phyloP scores from a whole-genome alignment of 2,113 vertebrate species.

The Macrotis lagotis region DNA sequence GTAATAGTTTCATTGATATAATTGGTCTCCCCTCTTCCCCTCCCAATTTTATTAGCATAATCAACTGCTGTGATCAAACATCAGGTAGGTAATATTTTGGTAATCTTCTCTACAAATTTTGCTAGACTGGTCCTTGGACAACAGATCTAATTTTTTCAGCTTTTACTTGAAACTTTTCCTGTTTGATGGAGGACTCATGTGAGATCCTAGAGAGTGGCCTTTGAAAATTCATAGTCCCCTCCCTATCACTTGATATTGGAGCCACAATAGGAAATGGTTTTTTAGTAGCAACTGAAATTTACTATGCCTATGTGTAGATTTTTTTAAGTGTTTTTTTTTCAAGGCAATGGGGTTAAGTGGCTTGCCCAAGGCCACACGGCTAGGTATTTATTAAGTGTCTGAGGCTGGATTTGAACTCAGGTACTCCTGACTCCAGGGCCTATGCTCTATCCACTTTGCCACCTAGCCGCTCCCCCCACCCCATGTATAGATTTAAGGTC shows the following conservation, averaged over 20 bases:
- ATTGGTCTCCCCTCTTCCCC: too few relatives aligned
- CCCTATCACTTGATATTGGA: neutral
- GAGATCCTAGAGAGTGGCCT: neutral
- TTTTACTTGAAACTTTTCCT: neutral
- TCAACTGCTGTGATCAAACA: neutral
- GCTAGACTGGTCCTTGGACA: neutral
- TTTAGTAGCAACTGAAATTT: neutral
- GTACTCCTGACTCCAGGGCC: too few relatives aligned
- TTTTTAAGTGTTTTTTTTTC: too few relatives aligned
- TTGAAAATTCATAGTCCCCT: neutral
- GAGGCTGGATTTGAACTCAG: too few relatives aligned
- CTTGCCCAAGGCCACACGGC: too few relatives aligned
- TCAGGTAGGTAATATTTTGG: neutral
- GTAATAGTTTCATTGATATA: neutral
- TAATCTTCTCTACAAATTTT: neutral
- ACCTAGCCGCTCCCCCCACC: too few relatives aligned
- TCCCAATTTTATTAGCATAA: neutral
- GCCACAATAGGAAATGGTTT: neutral
- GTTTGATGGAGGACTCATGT: neutral
- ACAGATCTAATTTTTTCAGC: neutral
- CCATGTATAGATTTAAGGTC: neutral
- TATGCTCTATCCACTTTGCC: too few relatives aligned
- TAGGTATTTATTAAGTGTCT: too few relatives aligned
- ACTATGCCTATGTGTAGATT: too few relatives aligned
- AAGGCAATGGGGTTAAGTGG: too few relatives aligned